Conservation (phyloP, 1,140 invertebrate genomes). For the Paraescarpia echinospica region DNA sequence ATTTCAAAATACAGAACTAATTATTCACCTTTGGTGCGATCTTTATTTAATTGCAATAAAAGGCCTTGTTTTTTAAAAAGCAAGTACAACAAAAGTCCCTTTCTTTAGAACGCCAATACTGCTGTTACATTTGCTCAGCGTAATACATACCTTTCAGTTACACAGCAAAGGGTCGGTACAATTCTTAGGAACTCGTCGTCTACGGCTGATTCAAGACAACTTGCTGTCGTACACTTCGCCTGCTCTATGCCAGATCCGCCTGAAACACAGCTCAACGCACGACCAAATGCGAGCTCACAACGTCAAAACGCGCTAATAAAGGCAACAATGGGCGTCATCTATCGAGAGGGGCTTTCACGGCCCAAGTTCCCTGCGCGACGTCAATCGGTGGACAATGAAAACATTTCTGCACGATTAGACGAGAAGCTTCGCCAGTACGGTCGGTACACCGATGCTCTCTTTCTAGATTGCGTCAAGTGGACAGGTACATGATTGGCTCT, state of each 20-base stretch:
- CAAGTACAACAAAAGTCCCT: not conserved
- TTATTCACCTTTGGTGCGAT: too few relatives aligned
- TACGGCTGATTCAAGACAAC: not conserved
- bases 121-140: too few relatives aligned
- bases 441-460: not conserved
- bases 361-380: too few relatives aligned
- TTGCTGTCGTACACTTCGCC: not conserved
- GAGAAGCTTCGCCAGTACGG: not conserved
- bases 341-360: too few relatives aligned
- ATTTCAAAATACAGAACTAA: too few relatives aligned
- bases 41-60: too few relatives aligned
- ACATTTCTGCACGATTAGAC: conserved; percentile 1
- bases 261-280: not conserved
- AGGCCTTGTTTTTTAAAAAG: not conserved
- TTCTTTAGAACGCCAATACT: not conserved
- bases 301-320: not conserved
- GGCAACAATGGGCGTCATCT: not conserved
- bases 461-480: not conserved
- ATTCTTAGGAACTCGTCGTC: not conserved
- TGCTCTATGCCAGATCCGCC: not conserved
- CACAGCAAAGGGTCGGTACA: not conserved
- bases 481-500: not conserved
- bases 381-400: not conserved
- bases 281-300: not conserved
- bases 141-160: not conserved